phyloP scores from a whole-genome alignment of 1,140 invertebrate species.

The Potamilus streckersoni region DNA sequence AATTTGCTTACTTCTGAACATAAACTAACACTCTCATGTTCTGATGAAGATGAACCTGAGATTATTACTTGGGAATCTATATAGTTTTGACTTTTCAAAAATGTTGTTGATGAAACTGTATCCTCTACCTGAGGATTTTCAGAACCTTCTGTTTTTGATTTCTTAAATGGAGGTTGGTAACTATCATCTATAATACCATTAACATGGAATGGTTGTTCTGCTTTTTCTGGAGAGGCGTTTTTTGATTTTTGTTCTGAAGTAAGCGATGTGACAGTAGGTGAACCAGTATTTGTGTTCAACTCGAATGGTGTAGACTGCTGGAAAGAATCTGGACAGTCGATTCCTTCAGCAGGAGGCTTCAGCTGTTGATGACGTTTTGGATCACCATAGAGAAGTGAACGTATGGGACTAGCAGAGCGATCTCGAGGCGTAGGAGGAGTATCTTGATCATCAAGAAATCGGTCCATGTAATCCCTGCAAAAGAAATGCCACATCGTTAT shows the following conservation, averaged over 20 bases:
- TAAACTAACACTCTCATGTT: no score
- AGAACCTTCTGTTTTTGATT: slow-evolving; percentile 15
- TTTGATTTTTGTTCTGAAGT: slow-evolving; percentile 10
- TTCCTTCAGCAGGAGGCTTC: slow-evolving; percentile 2
- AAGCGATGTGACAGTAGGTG: slow-evolving; percentile 17
- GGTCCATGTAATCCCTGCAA: slow-evolving; percentile 87
- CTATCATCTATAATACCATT: slow-evolving; percentile 23
- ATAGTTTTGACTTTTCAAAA: no score
- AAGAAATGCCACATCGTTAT: slow-evolving; percentile 17
- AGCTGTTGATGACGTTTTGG: slow-evolving; percentile 70
- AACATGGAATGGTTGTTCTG: slow-evolving; percentile 1
- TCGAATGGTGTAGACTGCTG: slow-evolving; percentile 20
- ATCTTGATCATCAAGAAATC: slow-evolving; percentile 86
- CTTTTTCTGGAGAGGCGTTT: slow-evolving; percentile 7
- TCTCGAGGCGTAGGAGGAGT: slow-evolving; percentile 49
- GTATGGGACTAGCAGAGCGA: slow-evolving; percentile 66
- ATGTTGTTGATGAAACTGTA: no score
- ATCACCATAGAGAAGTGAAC: slow-evolving; percentile 76
- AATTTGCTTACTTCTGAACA: no score
- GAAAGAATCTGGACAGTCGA: not conserved
- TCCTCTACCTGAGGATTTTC: not conserved
- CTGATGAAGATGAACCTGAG: no score
- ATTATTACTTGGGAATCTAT: no score
- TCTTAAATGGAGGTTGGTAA: slow-evolving; percentile 30
- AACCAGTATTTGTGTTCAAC: slow-evolving; percentile 24